Evolutionary conservation across 1,140 invertebrate species (phyloP).

Genomic region (Maniola jurtina): DNA sequence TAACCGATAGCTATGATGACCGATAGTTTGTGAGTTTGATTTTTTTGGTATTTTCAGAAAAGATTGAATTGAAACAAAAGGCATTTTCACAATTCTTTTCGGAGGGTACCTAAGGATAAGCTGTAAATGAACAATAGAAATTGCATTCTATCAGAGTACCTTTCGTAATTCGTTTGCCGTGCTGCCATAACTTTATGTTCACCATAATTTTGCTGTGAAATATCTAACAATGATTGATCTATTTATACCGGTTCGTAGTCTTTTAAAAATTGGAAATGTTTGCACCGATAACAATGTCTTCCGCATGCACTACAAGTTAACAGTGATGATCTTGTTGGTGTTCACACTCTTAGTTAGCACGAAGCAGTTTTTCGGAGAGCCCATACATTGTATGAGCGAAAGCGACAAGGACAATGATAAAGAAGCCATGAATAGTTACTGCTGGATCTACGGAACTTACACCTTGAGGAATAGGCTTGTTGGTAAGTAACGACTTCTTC

Average conservation of each 20-base stretch:
- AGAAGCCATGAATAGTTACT: conserved; percentile 85
- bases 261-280: conserved; percentile 81
- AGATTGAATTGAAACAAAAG: too few species aligned
- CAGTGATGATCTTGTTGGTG: conserved; percentile 82
- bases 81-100: too few species aligned
- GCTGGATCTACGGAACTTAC: conserved; percentile 89
- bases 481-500: conserved; percentile 50
- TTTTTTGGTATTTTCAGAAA: too few species aligned
- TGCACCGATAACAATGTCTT: conserved; percentile 84
- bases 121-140: too few species aligned
- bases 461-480: conserved; percentile 77
- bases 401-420: conserved; percentile 67
- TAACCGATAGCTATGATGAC: too few species aligned
- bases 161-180: too few species aligned
- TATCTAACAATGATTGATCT: conserved; percentile 61
- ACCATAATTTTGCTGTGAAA: conserved; percentile 4
- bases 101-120: too few species aligned
- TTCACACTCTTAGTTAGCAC: conserved; percentile 83
- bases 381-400: conserved; percentile 81
- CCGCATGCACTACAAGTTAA: conserved; percentile 84
- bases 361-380: conserved; percentile 87
- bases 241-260: conserved; percentile 65
- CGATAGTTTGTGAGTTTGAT: too few species aligned
- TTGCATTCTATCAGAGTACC: too few species aligned
- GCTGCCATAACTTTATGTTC: too few species aligned